These are phyloP conservation scores for Cylindroiulus punctatus DNA, from an alignment of 2,888 invertebrate genomes.

Conservation along the genomic window DNA sequence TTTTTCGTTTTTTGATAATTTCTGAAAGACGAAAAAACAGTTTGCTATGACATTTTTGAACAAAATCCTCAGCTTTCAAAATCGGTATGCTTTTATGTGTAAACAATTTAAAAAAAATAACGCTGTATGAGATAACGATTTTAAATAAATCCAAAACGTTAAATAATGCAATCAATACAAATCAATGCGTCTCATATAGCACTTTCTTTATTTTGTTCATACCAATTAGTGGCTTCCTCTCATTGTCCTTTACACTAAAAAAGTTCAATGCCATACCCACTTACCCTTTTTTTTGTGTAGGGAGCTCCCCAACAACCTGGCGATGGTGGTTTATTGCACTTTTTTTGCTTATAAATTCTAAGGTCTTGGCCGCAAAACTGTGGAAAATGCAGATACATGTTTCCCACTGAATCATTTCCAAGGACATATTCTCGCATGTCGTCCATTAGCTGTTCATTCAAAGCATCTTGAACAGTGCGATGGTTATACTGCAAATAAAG, in stretches of 20 bases:
- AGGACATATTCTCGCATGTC: conserved; percentile 68
- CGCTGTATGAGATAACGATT: too few species aligned
- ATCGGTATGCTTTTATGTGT: not conserved
- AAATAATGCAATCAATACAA: too few species aligned
- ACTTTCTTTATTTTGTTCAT: too few species aligned
- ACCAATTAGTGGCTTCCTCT: too few species aligned
- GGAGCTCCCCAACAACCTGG: conserved; percentile 39
- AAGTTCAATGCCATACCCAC: not conserved
- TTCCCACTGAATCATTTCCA: conserved; percentile 69
- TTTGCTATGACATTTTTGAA: not conserved
- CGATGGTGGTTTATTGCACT: conserved; percentile 37
- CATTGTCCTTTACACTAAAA: not conserved
- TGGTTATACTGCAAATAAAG: conserved; percentile 67
- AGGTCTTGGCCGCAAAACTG: conserved; percentile 70
- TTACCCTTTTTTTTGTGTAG: conserved; percentile 47
- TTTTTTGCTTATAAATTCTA: conserved; percentile 68
- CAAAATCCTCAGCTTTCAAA: not conserved
- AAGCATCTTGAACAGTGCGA: conserved; percentile 69
- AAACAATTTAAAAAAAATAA: conserved; percentile 5
- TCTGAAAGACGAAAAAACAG: not conserved
- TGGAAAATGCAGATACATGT: conserved; percentile 70
- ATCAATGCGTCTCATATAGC: not conserved
- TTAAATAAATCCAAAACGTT: too few species aligned
- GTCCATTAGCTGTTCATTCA: conserved; percentile 67
- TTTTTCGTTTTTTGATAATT: not conserved